Evolutionary conservation across 1,140 invertebrate genomes (phyloP).

Genomic region (Elymnias hypermnestra): DNA sequence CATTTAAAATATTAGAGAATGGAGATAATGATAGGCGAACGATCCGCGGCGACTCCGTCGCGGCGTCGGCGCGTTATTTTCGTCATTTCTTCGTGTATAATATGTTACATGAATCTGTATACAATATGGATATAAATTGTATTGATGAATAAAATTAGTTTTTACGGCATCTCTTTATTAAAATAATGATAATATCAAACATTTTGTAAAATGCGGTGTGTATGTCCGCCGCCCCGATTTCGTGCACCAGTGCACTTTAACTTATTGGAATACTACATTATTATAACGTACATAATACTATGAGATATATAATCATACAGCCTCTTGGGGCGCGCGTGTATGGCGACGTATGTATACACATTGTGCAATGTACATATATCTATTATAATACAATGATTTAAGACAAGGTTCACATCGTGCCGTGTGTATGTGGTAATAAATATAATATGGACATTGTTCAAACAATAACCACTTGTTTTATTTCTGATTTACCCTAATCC

Average conservation of each 20-base stretch:
- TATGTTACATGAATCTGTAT: conserved; percentile 76
- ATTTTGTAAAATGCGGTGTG: conserved; percentile 72
- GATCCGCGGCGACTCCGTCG: conserved; percentile 47
- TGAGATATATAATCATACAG: conserved; percentile 76
- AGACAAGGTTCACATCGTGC: conserved; percentile 90
- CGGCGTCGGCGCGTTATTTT: conserved; percentile 67
- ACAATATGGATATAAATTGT: conserved; percentile 76
- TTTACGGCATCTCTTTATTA: conserved; percentile 76
- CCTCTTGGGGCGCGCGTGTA: conserved; percentile 74
- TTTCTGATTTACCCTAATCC: conserved; percentile 34
- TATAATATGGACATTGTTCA: conserved; percentile 92
- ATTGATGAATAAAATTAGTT: conserved; percentile 75
- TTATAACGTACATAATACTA: conserved; percentile 75
- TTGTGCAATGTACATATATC: conserved; percentile 83
- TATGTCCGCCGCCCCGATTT: conserved; percentile 67
- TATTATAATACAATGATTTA: conserved; percentile 81
- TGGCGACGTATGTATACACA: conserved; percentile 81
- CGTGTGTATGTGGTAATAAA: conserved; percentile 90
- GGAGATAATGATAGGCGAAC: conserved; percentile 69
- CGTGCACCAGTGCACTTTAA: conserved; percentile 75
- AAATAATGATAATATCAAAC: conserved; percentile 74
- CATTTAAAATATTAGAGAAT: conserved; percentile 74
- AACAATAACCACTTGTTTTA: conserved; percentile 77
- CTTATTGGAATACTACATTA: conserved; percentile 77
- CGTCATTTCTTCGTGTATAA: conserved; percentile 75